Evolutionary conservation across 1,140 invertebrate genomes (phyloP).

Genomic region (Sitophilus oryzae): DNA sequence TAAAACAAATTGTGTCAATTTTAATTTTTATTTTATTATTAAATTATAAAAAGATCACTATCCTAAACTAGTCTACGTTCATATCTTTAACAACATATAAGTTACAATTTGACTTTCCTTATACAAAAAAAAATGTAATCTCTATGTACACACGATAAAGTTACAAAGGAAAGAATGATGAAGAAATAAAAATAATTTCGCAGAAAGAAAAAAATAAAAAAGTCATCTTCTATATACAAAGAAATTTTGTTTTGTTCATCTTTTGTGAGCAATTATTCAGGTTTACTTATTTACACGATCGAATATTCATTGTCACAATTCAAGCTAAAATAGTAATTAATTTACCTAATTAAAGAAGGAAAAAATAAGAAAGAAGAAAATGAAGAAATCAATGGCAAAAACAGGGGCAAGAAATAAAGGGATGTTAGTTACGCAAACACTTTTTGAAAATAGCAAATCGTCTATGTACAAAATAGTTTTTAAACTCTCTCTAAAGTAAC

Average conservation of each 20-base stretch:
- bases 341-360: background rate
- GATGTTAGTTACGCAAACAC: too few species aligned
- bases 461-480: background rate
- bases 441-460: too few species aligned
- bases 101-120: constrained; percentile 8
- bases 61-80: constrained; percentile 8
- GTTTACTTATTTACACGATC: constrained; percentile 31
- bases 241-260: constrained; percentile 11
- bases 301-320: background rate
- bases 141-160: constrained; percentile 11
- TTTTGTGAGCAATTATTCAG: constrained; percentile 34
- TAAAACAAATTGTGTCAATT: too few species aligned
- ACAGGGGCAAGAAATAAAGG: too few species aligned
- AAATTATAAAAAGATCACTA: constrained; percentile 21
- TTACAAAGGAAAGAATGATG: background rate
- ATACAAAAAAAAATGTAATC: constrained; percentile 3
- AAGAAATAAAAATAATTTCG: too few species aligned
- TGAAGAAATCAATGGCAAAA: too few species aligned
- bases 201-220: constrained; percentile 7
- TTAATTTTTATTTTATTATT: constrained; percentile 19
- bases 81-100: constrained; percentile 19
- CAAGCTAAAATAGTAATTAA: background rate
- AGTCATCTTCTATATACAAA: constrained; percentile 17
- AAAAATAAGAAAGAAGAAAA: too few species aligned
- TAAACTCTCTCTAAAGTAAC: background rate